Evolutionary conservation across 2,888 invertebrate genomes (phyloP).

Genomic region (Doris montereyensis): DNA sequence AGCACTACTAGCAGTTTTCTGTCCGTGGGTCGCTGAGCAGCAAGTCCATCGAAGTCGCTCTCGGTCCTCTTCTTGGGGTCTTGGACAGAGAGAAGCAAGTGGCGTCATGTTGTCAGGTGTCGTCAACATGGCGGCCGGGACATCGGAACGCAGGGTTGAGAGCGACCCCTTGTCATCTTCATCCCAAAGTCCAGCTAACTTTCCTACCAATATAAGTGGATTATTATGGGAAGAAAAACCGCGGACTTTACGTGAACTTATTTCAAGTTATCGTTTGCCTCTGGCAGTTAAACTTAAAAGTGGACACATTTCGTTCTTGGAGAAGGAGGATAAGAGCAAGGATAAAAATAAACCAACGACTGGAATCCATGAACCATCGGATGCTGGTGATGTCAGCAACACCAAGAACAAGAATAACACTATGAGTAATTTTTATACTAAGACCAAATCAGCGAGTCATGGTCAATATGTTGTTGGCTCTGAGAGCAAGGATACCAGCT

Average conservation of each 20-base stretch:
- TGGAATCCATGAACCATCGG: background rate
- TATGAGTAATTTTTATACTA: background rate
- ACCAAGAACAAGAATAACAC: background rate
- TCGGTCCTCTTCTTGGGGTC: too few relatives aligned
- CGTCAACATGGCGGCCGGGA: conserved; percentile 25
- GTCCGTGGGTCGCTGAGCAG: too few relatives aligned
- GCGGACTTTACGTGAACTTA: conserved; percentile 53
- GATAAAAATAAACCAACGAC: background rate
- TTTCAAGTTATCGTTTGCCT: conserved; percentile 48
- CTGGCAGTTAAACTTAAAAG: conserved; percentile 48
- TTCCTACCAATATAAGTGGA: conserved; percentile 31
- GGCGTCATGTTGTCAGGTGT: conserved; percentile 41
- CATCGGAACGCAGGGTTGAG: too few relatives aligned
- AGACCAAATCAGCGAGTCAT: background rate
- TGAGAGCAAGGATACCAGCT: conserved; percentile 3
- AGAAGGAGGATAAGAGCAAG: conserved; percentile 4
- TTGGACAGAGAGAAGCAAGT: background rate
- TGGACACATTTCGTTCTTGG: conserved; percentile 47
- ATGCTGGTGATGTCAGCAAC: background rate
- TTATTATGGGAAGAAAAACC: conserved; percentile 56
- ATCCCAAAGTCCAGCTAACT: background rate
- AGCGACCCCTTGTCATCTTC: background rate
- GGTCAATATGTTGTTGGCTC: background rate
- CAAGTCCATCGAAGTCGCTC: too few relatives aligned
- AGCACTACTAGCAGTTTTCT: too few relatives aligned